Conservation (phyloP, 2,797 vertebrate species). For the Pangasius krempfi region DNA sequence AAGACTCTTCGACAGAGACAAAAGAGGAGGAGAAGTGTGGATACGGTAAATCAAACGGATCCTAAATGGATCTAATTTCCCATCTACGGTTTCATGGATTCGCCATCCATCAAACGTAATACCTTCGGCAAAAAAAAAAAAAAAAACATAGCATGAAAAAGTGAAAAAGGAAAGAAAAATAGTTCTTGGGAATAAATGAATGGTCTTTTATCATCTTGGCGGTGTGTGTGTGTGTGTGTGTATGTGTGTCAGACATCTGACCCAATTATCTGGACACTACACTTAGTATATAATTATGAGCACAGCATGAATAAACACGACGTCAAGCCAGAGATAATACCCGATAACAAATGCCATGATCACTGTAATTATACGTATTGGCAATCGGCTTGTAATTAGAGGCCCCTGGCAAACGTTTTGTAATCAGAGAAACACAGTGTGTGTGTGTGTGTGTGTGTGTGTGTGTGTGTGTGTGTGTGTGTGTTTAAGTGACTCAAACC, state of each 20-base stretch:
- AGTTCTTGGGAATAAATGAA: neutral
- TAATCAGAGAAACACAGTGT: neutral
- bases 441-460: conserved; percentile 1
- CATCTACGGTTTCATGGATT: neutral
- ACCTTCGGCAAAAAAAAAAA: neutral
- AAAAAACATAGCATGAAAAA: neutral
- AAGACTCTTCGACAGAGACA: neutral
- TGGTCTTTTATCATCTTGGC: neutral
- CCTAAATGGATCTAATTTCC: conserved; percentile 27
- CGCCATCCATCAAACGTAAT: conserved; percentile 31
- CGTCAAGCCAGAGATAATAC: conserved; percentile 20
- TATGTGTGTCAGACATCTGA: conserved; percentile 6
- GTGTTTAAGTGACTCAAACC: neutral
- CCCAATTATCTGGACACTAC: conserved; percentile 24
- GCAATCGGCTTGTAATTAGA: conserved; percentile 32
- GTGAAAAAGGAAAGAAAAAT: neutral
- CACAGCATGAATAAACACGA: conserved; percentile 17
- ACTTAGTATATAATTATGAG: conserved; percentile 23
- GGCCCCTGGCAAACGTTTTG: neutral
- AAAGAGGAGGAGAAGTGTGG: neutral
- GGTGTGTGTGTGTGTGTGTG: neutral
- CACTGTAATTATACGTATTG: conserved; percentile 30
- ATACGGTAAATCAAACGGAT: neutral
- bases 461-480: conserved; percentile 24
- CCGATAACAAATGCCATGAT: conserved; percentile 19